These are phyloP conservation scores for Limanda limanda DNA, from an alignment of 2,113 vertebrate species.

Conservation along the genomic window DNA sequence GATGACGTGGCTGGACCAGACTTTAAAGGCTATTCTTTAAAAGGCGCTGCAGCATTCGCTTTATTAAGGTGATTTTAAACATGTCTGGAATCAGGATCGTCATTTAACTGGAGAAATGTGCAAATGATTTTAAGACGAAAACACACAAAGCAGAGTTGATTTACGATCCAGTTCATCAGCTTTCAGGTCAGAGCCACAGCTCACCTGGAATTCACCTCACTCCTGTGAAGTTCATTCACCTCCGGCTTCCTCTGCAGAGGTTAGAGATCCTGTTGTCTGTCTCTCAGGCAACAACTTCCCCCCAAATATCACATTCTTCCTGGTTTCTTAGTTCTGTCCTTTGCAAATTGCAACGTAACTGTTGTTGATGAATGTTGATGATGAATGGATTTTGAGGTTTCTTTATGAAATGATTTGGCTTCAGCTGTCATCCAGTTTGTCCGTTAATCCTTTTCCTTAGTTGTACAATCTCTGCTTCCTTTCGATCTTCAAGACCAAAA, in stretches of 20 bases:
- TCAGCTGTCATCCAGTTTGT: conserved; percentile 1
- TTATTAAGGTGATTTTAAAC: conserved; percentile 34
- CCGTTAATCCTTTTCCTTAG: not conserved
- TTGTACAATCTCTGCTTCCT: not conserved
- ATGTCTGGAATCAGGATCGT: not conserved
- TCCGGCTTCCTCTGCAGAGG: conserved; percentile 21
- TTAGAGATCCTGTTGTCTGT: not conserved
- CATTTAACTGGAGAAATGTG: conserved; percentile 13
- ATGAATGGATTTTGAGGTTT: not conserved
- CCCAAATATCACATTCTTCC: not conserved
- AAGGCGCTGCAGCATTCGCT: not conserved
- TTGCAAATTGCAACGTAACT: not conserved
- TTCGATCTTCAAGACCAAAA: no score
- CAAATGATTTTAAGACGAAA: conserved; percentile 13
- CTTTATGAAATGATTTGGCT: conserved; percentile 7
- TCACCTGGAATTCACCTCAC: conserved; percentile 42
- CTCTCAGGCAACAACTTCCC: not conserved
- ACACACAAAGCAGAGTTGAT: conserved; percentile 2
- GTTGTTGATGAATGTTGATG: not conserved
- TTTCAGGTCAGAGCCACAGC: conserved; percentile 38
- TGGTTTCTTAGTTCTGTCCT: not conserved
- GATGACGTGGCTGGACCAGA: not conserved
- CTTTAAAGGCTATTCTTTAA: not conserved
- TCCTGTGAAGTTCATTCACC: conserved; percentile 31
- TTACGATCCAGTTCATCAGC: conserved; percentile 40